These are phyloP conservation scores for Emys orbicularis DNA, from an alignment of 2,797 vertebrate genomes.

Conservation along the genomic window DNA sequence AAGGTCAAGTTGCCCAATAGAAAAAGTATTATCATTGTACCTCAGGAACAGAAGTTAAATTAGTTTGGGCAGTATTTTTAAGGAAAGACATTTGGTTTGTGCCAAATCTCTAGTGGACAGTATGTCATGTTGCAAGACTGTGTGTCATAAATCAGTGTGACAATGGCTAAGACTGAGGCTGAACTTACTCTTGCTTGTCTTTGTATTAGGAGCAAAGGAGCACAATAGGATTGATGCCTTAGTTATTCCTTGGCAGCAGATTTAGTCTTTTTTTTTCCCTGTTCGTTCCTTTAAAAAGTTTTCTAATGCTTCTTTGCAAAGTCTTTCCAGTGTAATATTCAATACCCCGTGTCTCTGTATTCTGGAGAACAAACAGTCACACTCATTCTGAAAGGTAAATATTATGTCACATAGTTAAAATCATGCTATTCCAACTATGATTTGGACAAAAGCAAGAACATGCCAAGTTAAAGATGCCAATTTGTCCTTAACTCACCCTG, in stretches of 20 bases:
- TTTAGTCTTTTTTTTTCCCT: background rate
- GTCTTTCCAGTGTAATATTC: background rate
- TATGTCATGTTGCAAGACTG: slow-evolving; percentile 40
- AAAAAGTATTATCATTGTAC: slow-evolving; percentile 42
- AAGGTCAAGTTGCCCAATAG: background rate
- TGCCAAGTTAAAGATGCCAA: background rate
- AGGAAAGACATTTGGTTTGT: slow-evolving; percentile 46
- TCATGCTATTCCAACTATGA: background rate
- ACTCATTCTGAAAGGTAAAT: rapidly evolving
- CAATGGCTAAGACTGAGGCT: slow-evolving; percentile 43
- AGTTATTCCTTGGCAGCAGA: slow-evolving; percentile 46
- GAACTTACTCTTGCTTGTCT: slow-evolving; percentile 67
- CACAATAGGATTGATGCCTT: slow-evolving; percentile 52
- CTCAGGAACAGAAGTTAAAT: slow-evolving; percentile 49
- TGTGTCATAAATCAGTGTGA: slow-evolving; percentile 59
- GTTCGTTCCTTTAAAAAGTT: slow-evolving; percentile 6
- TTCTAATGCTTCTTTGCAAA: background rate
- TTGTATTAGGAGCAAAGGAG: slow-evolving; percentile 58
- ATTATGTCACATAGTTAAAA: background rate
- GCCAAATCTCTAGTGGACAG: background rate
- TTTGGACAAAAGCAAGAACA: slow-evolving; percentile 2
- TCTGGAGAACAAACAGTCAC: background rate
- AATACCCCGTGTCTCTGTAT: background rate
- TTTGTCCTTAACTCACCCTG: background rate
- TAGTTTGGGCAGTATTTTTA: slow-evolving; percentile 37